Percentiles rank a stretch among this genome's conserved stretches.
phyloP scores from a whole-genome alignment of 30 jellyfish, hydroid and myxozoan genomes.

The Aurelia aurita complex sp. Pacific region DNA sequence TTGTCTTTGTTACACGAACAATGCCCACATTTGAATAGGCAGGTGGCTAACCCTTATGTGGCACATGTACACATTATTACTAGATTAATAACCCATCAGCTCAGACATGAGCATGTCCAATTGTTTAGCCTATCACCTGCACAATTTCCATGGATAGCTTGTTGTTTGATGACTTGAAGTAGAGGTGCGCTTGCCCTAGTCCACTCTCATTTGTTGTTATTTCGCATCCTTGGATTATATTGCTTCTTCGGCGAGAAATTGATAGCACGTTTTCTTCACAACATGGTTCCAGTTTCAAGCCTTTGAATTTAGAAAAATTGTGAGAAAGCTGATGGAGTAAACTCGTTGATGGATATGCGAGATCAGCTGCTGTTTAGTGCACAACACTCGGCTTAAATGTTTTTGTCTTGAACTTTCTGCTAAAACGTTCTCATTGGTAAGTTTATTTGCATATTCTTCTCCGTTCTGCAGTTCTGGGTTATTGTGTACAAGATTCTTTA shows the following conservation, averaged over 20 bases:
- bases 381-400: background rate
- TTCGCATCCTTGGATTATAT: background rate
- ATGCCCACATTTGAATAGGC: conserved; percentile 52
- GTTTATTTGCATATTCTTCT: background rate
- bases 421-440: conserved; percentile 51
- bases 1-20: conserved; percentile 68
- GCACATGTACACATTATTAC: conserved; percentile 79
- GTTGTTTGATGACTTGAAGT: conserved; percentile 41
- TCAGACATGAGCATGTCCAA: conserved; percentile 61
- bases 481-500: background rate
- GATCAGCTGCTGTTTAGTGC: conserved; percentile 23
- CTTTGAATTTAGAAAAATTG: too few relatives aligned
- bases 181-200: conserved; percentile 25
- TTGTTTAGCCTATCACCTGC: conserved; percentile 71
- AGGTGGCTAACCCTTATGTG: conserved; percentile 69
- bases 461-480: background rate
- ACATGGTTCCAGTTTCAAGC: background rate
- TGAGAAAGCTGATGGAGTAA: too few relatives aligned
- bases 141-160: conserved; percentile 37
- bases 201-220: conserved; percentile 21
- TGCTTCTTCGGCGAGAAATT: background rate
- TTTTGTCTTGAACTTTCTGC: conserved; percentile 12
- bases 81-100: conserved; percentile 74
- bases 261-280: background rate
- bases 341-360: background rate